phyloP scores from a whole-genome alignment of 2,797 vertebrate species.

The Rhynchotus rufescens region DNA sequence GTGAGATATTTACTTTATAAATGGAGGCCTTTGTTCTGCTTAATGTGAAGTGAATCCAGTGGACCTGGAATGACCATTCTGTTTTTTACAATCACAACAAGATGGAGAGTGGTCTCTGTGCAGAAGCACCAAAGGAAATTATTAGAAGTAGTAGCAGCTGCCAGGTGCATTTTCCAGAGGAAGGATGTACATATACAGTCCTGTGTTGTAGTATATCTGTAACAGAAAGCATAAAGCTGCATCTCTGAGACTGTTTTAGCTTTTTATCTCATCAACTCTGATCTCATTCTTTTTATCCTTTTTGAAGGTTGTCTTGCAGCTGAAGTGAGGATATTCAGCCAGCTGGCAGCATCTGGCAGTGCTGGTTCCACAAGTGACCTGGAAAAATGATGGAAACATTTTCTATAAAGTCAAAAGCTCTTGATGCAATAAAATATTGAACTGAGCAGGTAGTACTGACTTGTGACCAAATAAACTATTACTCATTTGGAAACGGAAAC shows the following conservation, averaged over 20 bases:
- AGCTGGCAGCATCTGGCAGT: background rate
- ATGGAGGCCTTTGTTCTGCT: background rate
- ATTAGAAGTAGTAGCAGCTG: background rate
- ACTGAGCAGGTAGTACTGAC: background rate
- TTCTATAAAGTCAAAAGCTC: background rate
- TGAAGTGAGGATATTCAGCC: conserved; percentile 82
- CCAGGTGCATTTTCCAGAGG: background rate
- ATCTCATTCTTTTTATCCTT: conserved; percentile 1
- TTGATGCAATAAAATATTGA: background rate
- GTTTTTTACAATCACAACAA: background rate
- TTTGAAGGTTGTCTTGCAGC: conserved; percentile 87
- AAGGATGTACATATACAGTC: background rate
- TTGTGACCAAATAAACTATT: background rate
- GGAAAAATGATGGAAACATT: background rate
- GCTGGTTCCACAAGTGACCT: background rate
- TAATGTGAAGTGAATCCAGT: background rate
- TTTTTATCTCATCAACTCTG: background rate
- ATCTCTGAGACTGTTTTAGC: background rate
- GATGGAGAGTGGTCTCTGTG: background rate
- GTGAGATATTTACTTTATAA: background rate
- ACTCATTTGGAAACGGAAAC: background rate
- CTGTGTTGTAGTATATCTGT: background rate
- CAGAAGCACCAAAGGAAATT: background rate
- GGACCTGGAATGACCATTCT: background rate
- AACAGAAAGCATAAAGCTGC: background rate